Base-by-base conservation (phyloP, 2,113 vertebrate species). In the Caretta caretta region DNA sequence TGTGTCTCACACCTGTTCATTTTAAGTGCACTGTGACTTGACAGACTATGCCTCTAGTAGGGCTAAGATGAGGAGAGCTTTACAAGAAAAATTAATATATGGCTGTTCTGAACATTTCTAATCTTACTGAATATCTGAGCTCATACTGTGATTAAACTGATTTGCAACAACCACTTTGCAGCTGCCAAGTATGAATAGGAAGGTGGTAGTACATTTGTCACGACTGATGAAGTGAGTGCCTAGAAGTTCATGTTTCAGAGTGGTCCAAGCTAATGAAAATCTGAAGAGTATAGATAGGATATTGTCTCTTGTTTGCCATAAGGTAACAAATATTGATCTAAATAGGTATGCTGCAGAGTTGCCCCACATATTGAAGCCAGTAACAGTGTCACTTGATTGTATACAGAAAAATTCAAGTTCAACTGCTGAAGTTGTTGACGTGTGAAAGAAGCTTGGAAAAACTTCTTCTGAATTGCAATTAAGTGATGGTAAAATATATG, bases 21-120 rank as follows among this genome's bases (percentile, higher is more conserved):
- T 53, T 53, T 53, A 4, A 24, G 4, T 19, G 4, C 22, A 3
- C 3, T 1, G 6, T 13, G 20, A 38, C 38, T 38, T 6, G 22
- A 69, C 50, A 83, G 10, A 42, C 35, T 81, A 10, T 4, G 6
- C 7, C 80, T 62, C 51, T 3, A 1, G 27, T 31, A 29, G 9
- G 35, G 38, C 83, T 2, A 4, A 50, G 46, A 17, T 51, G 54
- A 56, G 54, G 75, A 53, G 6, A 42, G 31, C 8, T 72, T 35
- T 16, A 29, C 6, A 1, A 48, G 27, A 48, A 27, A 1, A 27
- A 16, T 1, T 57, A 11, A 81, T 1, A 5, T 1, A 24, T 6
- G 20, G 48, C 13, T 87, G 56, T 90, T 92, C 87, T 75, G 17
- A 56, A 56, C 56, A n/a, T 4, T 35, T 8, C 29, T 0, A 0